These are phyloP conservation scores for Megaceryle maxima DNA, from an alignment of 2,113 vertebrate species.

Conservation along the genomic window DNA sequence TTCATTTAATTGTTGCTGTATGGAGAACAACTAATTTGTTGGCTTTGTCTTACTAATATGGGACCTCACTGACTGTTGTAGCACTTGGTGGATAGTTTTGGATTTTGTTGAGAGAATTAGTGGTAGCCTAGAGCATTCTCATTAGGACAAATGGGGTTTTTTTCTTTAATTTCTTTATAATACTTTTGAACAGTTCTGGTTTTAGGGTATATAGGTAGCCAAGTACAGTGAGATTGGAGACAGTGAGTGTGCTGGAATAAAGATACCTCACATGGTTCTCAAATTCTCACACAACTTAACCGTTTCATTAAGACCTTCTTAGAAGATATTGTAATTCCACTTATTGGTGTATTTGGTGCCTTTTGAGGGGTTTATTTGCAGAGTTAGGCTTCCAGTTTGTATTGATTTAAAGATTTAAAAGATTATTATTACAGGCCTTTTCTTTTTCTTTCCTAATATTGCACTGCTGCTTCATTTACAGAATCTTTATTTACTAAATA, in stretches of 20 bases:
- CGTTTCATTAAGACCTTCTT: conserved; percentile 35
- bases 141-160: not conserved
- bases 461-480: conserved; percentile 27
- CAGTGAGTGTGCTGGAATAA: not conserved
- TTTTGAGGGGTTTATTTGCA: conserved; percentile 60
- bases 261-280: not conserved
- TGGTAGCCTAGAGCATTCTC: not conserved
- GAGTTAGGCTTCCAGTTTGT: conserved; percentile 64
- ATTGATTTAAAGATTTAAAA: conserved; percentile 55
- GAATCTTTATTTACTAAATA: conserved; percentile 52
- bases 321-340: conserved; percentile 36
- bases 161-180: conserved; percentile 21
- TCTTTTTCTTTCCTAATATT: not conserved
- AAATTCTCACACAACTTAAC: conserved; percentile 40
- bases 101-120: not conserved
- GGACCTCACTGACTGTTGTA: not conserved
- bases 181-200: conserved; percentile 16
- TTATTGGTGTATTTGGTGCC: conserved; percentile 55
- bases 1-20: not conserved
- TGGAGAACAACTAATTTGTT: not conserved
- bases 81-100: not conserved
- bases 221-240: not conserved
- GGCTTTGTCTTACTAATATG: not conserved
- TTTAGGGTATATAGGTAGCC: conserved; percentile 26
- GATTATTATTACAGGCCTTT: conserved; percentile 1